These are phyloP conservation scores for Mya arenaria DNA, from an alignment of 1,140 invertebrate genomes.

Conservation along the genomic window DNA sequence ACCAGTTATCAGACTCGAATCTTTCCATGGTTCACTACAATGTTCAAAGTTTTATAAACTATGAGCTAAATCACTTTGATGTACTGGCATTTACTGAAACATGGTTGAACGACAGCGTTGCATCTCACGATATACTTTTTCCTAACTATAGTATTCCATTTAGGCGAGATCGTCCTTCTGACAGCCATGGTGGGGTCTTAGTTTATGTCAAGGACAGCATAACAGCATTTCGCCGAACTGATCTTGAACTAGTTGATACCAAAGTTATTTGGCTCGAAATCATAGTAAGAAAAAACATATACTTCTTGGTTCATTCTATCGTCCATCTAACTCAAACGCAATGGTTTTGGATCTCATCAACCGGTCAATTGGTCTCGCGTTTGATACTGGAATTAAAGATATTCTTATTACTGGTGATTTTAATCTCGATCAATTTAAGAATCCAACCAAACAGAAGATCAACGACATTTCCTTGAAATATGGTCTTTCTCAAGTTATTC, in stretches of 20 bases:
- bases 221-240: not conserved
- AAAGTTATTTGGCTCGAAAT: conserved; percentile 26
- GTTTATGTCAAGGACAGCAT: not conserved
- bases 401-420: conserved; percentile 17
- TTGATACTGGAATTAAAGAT: not conserved
- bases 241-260: conserved; percentile 2
- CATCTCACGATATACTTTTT: not conserved
- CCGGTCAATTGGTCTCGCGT: not conserved
- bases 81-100: conserved; percentile 27
- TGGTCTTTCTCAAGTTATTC: not conserved
- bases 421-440: conserved; percentile 11
- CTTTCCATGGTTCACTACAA: conserved; percentile 11
- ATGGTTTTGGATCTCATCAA: not conserved
- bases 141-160: not conserved
- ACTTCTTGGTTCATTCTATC: not conserved
- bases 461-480: not conserved
- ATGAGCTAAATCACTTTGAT: conserved; percentile 14
- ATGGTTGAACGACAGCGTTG: conserved; percentile 2
- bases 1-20: too few species aligned
- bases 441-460: not conserved
- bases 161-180: not conserved
- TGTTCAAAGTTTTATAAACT: not conserved
- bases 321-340: not conserved
- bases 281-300: not conserved
- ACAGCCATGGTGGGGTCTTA: conserved; percentile 4